Evolutionary conservation across 35 echinoderm and acorn worm genomes (phyloP).

Genomic region (Stichopus chloronotus): DNA sequence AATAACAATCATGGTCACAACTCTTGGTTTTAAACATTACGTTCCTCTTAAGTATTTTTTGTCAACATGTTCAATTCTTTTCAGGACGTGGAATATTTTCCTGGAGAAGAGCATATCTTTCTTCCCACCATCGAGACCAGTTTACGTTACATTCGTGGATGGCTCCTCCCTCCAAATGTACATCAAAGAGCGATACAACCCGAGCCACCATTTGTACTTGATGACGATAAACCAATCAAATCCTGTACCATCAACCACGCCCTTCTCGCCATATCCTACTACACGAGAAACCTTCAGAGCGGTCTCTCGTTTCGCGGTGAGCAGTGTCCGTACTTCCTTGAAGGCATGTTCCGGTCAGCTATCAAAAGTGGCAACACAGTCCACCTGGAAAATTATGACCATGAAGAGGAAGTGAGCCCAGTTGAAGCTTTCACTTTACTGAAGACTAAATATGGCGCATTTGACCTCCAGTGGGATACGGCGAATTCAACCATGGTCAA

Average conservation of each 20-base stretch:
- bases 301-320: background rate
- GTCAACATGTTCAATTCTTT: background rate
- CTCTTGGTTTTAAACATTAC: too few species aligned
- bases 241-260: background rate
- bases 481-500: background rate
- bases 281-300: background rate
- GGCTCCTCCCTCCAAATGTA: background rate
- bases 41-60: too few species aligned
- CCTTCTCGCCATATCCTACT: background rate
- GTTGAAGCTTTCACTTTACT: background rate
- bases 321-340: background rate
- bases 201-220: background rate
- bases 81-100: background rate
- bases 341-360: background rate
- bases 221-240: background rate
- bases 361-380: background rate
- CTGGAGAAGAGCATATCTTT: background rate
- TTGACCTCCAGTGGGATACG: background rate
- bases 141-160: background rate
- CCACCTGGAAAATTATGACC: background rate
- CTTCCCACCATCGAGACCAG: background rate
- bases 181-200: background rate
- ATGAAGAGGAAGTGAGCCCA: background rate
- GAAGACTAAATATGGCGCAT: background rate
- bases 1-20: too few species aligned